Conservation (phyloP, 2,797 vertebrate genomes). For the Sphenodon punctatus region DNA sequence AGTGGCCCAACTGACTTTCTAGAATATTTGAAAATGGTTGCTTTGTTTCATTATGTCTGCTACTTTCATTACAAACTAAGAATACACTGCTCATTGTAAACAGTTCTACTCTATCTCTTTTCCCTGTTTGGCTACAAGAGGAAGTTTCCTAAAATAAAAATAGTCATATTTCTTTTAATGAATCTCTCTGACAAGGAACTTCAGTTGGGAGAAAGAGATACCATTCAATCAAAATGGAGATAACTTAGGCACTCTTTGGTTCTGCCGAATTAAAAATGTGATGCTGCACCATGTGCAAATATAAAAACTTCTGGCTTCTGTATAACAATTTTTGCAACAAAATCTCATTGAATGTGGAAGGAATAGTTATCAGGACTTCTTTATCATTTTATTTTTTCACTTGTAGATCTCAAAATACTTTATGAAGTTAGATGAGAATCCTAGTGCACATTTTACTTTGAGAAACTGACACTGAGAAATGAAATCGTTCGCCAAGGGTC, state of each 20-base stretch:
- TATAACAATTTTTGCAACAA: background rate
- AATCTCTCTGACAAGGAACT: background rate
- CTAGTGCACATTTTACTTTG: background rate
- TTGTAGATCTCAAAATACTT: background rate
- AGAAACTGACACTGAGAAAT: background rate
- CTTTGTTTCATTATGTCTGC: background rate
- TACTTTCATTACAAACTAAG: background rate
- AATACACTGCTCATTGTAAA: background rate
- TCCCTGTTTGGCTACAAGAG: constrained; percentile 5
- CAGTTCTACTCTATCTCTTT: background rate
- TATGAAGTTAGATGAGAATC: background rate
- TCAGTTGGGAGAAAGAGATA: too few species aligned
- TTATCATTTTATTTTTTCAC: background rate
- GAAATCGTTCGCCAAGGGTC: too few species aligned
- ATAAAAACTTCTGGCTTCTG: background rate
- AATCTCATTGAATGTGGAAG: too few species aligned
- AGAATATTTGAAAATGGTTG: background rate
- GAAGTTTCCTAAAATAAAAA: background rate
- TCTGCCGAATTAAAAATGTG: too few species aligned
- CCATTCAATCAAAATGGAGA: background rate
- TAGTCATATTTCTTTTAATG: too few species aligned
- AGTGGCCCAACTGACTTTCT: too few species aligned
- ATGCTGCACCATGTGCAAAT: background rate
- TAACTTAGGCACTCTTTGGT: background rate
- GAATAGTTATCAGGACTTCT: background rate